Percentiles rank a stretch among this genome's conserved stretches.
Evolutionary conservation across 2,797 vertebrate species (phyloP).

Genomic region (Semotilus atromaculatus): DNA sequence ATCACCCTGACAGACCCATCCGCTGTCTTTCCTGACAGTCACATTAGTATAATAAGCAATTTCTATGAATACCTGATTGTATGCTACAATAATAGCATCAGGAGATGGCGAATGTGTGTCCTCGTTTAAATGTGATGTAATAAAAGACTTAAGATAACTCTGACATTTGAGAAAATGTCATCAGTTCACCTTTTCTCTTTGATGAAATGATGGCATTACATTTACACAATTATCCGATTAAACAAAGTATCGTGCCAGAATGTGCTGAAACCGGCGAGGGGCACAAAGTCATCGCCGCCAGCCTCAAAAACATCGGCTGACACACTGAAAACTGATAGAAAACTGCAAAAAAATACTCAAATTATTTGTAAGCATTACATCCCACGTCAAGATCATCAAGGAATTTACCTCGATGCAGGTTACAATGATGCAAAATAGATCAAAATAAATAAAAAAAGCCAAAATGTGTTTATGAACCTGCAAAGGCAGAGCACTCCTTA

Average conservation of each 20-base stretch:
- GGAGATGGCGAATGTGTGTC: slow-evolving; percentile 74
- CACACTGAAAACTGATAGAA: not conserved
- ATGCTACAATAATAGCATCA: slow-evolving; percentile 71
- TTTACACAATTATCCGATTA: slow-evolving; percentile 87
- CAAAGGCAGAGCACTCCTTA: not conserved
- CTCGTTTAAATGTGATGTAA: slow-evolving; percentile 83
- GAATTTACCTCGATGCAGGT: not conserved
- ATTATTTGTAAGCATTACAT: not conserved
- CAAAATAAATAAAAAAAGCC: not conserved
- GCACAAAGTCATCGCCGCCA: not conserved
- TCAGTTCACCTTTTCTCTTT: slow-evolving; percentile 86
- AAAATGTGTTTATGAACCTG: not conserved
- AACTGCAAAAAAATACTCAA: not conserved
- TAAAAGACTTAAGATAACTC: slow-evolving; percentile 89
- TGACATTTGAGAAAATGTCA: slow-evolving; percentile 89
- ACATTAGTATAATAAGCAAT: slow-evolving; percentile 85
- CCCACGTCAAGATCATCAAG: not conserved
- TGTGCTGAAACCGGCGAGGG: slow-evolving; percentile 14
- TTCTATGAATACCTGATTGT: slow-evolving; percentile 85
- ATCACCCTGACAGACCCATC: slow-evolving; percentile 76
- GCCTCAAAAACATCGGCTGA: not conserved
- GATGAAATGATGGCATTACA: slow-evolving; percentile 84
- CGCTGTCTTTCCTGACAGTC: slow-evolving; percentile 79
- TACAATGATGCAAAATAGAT: not conserved
- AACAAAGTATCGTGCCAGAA: slow-evolving; percentile 53